A percentile compares a stretch with the other conserved stretches of the same genome.
These are phyloP conservation scores for Tragopan temminckii DNA, from an alignment of 2,797 vertebrate genomes.

Conservation along the genomic window DNA sequence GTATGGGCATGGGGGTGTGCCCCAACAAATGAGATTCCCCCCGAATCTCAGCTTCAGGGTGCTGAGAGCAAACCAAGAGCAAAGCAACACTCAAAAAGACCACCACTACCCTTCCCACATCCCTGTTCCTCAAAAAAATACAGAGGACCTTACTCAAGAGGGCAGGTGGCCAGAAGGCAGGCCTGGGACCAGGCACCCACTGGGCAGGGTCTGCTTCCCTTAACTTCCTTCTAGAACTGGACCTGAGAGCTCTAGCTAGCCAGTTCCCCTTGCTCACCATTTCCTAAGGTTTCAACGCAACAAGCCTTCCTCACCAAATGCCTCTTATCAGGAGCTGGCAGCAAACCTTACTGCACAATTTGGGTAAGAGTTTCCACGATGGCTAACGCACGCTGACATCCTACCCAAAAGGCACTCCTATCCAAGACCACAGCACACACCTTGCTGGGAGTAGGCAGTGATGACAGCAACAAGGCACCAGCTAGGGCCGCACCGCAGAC, in stretches of 20 bases:
- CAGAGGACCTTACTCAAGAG: background rate
- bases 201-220: background rate
- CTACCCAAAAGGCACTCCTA: background rate
- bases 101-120: rapidly evolving
- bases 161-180: background rate
- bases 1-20: background rate
- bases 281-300: background rate
- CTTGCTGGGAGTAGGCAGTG: background rate
- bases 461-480: background rate
- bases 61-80: background rate
- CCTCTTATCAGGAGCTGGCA: background rate
- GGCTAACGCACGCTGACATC: background rate
- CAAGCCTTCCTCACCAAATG: background rate
- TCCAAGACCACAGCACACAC: background rate
- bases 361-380: background rate
- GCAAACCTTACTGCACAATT: background rate
- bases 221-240: background rate
- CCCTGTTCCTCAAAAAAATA: background rate
- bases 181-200: background rate
- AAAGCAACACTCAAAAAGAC: background rate
- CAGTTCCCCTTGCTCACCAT: background rate
- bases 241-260: background rate
- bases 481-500: background rate
- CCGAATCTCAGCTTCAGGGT: background rate
- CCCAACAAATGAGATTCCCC: background rate